Base-by-base conservation (phyloP, 92 coral and sea anemone genomes). In the Porites evermanni region DNA sequence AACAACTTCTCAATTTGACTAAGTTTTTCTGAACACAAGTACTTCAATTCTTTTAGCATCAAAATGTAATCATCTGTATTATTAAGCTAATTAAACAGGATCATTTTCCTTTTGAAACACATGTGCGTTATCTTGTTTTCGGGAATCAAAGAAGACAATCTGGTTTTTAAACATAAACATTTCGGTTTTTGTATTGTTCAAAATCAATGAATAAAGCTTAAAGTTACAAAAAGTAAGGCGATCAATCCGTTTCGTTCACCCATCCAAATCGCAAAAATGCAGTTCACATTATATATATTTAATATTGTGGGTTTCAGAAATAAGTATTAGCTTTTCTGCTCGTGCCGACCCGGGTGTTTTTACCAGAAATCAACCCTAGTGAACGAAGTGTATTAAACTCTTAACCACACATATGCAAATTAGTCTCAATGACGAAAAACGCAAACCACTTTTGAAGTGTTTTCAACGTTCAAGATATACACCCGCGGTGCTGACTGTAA, bases 381-480 rank as follows among this genome's bases (percentile, higher is more conserved):
- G 87, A 73, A 83, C 73, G 61, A 56, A 83, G 87, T 83, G 74
- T 83, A 83, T 83, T 83, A 83, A 83, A 83, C 87, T 83, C 79
- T 52, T 64, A 83, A 83, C 87, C 87, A 65, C 87, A 83, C 74
- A 51, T 83, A 83, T 83, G 72, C 80, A 83, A 63, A 83, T 83
- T 70, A 17, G 47, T 72, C 64, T 52, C 52, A 51, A 74, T 83
- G 87, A 83, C 87, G 87, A 83, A 73, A 20, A 63, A 63, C 52
- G 14, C 59, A 83, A 83, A 83, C 87, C 87, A 60, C 87, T 26
- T 65, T 64, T 52, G 16, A 83, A 83, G 87, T 83, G 87, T 83
- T 83, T 83, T 81, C 56, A 77, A 63, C 74, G 1, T 61, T 51
- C 64, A 64, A 60, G 61, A 51, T 74, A 68, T 83, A 50, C 87